Percentiles rank a stretch among this genome's conserved stretches.
phyloP scores from a whole-genome alignment of 2,797 vertebrate species.

The Halcyon smyrnensis region DNA sequence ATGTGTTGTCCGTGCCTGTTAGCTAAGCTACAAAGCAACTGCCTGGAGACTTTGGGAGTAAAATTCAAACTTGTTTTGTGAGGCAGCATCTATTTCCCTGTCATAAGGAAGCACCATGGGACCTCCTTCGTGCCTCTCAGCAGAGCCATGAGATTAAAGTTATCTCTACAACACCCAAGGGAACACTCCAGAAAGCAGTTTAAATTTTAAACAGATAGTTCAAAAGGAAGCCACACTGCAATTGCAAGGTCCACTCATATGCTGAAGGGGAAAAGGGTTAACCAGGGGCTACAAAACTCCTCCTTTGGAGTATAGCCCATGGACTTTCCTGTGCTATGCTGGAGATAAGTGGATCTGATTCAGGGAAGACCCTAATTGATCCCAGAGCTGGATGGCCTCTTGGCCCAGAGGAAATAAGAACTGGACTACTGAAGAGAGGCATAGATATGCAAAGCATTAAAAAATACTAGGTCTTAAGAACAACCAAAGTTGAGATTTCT shows the following conservation, averaged over 20 bases:
- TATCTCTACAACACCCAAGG: constrained; percentile 4
- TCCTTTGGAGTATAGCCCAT: background rate
- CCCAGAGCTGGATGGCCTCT: constrained; percentile 7
- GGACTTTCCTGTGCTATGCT: background rate
- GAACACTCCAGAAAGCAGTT: constrained; percentile 13
- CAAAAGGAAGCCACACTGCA: background rate
- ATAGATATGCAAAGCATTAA: background rate
- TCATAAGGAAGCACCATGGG: background rate
- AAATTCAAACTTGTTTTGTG: constrained; percentile 53
- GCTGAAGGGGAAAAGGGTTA: background rate
- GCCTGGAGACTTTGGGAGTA: constrained; percentile 39
- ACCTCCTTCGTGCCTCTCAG: constrained; percentile 24
- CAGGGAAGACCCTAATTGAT: background rate
- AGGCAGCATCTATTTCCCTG: constrained; percentile 48
- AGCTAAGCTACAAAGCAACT: background rate
- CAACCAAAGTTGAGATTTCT: background rate
- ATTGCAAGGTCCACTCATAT: background rate
- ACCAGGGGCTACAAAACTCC: background rate
- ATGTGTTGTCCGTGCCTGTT: background rate
- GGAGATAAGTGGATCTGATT: background rate
- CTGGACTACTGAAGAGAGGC: background rate
- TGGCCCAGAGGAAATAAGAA: background rate
- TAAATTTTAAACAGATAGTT: constrained; percentile 58
- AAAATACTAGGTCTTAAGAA: background rate
- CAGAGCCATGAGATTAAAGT: constrained; percentile 51